Evolutionary conservation across 2,888 invertebrate species (phyloP).

Genomic region (Drosophila tripunctata): DNA sequence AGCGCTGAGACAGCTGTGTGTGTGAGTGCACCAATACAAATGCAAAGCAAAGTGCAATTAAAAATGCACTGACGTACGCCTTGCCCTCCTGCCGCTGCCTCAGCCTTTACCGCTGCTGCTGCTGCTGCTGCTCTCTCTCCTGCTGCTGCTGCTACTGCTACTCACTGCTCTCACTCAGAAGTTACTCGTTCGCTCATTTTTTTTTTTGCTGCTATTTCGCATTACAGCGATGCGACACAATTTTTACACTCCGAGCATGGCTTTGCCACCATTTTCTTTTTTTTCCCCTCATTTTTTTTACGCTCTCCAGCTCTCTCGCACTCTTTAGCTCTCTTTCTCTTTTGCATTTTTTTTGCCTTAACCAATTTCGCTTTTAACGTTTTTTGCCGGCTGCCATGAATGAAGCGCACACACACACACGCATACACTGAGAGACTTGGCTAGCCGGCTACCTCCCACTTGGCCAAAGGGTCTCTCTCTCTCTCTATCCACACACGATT

Average conservation of each 20-base stretch:
- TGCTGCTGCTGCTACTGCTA: background rate
- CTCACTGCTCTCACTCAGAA: conserved; percentile 37
- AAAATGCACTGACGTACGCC: conserved; percentile 69
- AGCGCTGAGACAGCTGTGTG: conserved; percentile 34
- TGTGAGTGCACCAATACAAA: conserved; percentile 32
- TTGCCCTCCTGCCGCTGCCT: conserved; percentile 34
- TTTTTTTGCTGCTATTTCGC: conserved; percentile 9
- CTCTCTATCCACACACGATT: conserved; percentile 7
- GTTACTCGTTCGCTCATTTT: conserved; percentile 35
- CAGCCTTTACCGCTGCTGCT: background rate
- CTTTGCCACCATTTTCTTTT: conserved; percentile 70
- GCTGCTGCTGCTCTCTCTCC: background rate
- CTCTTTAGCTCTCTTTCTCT: conserved; percentile 1
- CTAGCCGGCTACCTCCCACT: conserved; percentile 72
- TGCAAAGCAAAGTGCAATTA: conserved; percentile 65
- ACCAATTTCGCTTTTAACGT: conserved; percentile 80
- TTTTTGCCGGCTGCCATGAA: conserved; percentile 78
- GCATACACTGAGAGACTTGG: background rate
- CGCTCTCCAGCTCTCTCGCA: conserved; percentile 20
- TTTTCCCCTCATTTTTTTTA: conserved; percentile 9
- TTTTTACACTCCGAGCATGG: conserved; percentile 52
- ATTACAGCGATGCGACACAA: conserved; percentile 48
- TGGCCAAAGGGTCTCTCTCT: conserved; percentile 34
- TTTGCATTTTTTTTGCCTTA: conserved; percentile 34
- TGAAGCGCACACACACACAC: conserved; percentile 61